Conservation (phyloP, 2,797 vertebrate genomes). For the Macrochelys suwanniensis region DNA sequence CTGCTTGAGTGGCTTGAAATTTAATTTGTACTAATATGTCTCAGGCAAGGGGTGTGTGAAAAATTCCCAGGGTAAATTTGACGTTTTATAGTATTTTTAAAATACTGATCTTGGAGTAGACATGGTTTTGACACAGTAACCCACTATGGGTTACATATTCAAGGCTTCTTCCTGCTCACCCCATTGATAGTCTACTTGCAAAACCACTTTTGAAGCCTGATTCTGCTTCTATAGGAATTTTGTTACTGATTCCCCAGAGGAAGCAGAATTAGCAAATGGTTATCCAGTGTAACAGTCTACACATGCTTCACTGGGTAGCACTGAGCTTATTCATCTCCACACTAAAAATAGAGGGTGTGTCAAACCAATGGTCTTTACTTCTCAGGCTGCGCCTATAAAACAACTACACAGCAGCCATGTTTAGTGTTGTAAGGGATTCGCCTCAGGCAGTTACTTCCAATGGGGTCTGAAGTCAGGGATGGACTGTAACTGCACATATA, state of each 20-base stretch:
- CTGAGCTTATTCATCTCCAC: neutral
- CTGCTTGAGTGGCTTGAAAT: neutral
- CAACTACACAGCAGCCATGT: neutral
- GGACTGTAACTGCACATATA: neutral
- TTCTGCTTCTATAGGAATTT: neutral
- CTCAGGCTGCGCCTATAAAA: neutral
- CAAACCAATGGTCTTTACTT: neutral
- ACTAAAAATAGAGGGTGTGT: rapidly evolving
- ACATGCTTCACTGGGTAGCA: neutral
- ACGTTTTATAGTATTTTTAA: neutral
- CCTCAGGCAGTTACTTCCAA: neutral
- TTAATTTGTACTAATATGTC: neutral
- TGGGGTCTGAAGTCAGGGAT: neutral
- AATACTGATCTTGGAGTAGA: neutral
- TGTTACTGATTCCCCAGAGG: neutral
- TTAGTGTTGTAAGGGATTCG: rapidly evolving
- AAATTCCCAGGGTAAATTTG: neutral
- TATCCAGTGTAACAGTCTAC: neutral
- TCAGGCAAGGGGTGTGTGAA: neutral
- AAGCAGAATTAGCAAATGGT: neutral
- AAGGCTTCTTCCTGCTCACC: neutral
- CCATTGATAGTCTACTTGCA: neutral
- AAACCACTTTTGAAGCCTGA: neutral
- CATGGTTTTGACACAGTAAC: neutral
- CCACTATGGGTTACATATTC: neutral